These are phyloP conservation scores for Ypsolopha sequella DNA, from an alignment of 2,888 invertebrate species.

Conservation along the genomic window DNA sequence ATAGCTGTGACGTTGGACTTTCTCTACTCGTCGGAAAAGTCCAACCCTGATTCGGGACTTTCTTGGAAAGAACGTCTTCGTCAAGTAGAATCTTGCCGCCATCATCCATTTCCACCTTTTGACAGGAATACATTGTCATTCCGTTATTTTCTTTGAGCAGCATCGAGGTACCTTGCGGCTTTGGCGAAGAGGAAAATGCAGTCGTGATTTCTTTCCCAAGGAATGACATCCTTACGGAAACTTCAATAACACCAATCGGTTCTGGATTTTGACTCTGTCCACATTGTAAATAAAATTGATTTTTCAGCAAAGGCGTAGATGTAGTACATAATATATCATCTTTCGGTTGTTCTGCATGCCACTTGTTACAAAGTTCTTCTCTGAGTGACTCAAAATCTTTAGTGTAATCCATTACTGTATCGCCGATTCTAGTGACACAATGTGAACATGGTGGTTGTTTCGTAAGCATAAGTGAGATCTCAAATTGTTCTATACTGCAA, in stretches of 20 bases:
- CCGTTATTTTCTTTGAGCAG: conserved; percentile 50
- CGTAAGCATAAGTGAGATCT: conserved; percentile 37
- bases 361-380: conserved; percentile 50
- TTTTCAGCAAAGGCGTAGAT: conserved; percentile 48
- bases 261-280: conserved; percentile 36
- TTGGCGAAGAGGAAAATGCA: conserved; percentile 41
- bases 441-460: conserved; percentile 55
- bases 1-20: not conserved
- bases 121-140: conserved; percentile 57
- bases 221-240: conserved; percentile 54
- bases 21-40: not conserved
- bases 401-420: conserved; percentile 48
- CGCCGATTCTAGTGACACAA: conserved; percentile 50
- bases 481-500: conserved; percentile 45
- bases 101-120: conserved; percentile 60
- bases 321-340: conserved; percentile 55
- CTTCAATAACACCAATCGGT: conserved; percentile 53
- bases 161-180: conserved; percentile 36
- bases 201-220: conserved; percentile 63
- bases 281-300: conserved; percentile 49
- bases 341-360: conserved; percentile 44
- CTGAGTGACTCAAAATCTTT: conserved; percentile 39
- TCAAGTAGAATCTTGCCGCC: conserved; percentile 55
- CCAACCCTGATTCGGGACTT: conserved; percentile 12
- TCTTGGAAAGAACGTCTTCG: conserved; percentile 39